Conservation (phyloP, 2,113 vertebrate species). For the Colistium nudipinnis region DNA sequence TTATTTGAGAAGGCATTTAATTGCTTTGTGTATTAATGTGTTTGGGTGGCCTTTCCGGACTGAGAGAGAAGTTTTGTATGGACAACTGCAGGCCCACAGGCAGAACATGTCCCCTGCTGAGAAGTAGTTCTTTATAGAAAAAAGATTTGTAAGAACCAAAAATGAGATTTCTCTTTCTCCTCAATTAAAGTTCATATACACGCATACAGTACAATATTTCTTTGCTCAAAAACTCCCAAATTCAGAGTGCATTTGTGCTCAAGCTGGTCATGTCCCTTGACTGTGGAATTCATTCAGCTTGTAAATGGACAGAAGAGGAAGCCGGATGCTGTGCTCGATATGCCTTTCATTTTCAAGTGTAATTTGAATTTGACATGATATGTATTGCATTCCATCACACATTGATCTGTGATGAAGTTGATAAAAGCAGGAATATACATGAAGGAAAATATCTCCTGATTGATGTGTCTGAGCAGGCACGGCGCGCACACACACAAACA, state of each 20-base stretch:
- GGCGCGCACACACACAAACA: constrained; percentile 23
- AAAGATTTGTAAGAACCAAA: neutral
- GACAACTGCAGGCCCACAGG: constrained; percentile 19
- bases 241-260: neutral
- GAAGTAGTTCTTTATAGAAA: neutral
- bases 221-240: constrained; percentile 27
- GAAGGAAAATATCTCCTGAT: constrained; percentile 54
- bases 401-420: constrained; percentile 53
- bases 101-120: neutral
- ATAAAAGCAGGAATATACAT: constrained; percentile 54
- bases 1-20: constrained; percentile 56
- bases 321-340: constrained; percentile 35
- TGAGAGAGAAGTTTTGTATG: constrained; percentile 21
- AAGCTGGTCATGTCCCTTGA: neutral
- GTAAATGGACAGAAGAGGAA: constrained; percentile 24
- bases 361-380: constrained; percentile 40
- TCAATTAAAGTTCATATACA: neutral
- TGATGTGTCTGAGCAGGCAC: constrained; percentile 39
- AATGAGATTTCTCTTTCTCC: neutral
- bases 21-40: constrained; percentile 46
- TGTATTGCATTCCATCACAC: constrained; percentile 16
- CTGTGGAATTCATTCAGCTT: constrained; percentile 17
- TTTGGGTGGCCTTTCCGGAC: constrained; percentile 35
- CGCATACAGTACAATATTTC: neutral
- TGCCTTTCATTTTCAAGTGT: constrained; percentile 35